phyloP scores from a whole-genome alignment of 2,113 vertebrate genomes.

The Hyaena hyaena region DNA sequence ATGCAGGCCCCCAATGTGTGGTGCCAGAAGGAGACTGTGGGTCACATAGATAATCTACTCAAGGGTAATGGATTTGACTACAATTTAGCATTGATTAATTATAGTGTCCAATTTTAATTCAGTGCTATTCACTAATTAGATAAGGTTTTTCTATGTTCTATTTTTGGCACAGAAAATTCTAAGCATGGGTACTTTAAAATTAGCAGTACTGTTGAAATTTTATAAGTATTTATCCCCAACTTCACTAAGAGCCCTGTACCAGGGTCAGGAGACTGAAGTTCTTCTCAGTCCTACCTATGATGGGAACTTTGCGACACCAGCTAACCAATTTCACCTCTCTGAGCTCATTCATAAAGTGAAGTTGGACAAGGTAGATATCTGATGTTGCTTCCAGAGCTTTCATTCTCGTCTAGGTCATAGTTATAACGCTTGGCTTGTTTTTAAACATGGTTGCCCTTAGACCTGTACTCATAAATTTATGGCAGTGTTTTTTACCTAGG shows the following conservation, averaged over 20 bases:
- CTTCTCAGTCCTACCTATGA: background rate
- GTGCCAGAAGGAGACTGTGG: conserved; percentile 76
- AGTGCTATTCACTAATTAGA: conserved; percentile 81
- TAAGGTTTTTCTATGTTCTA: conserved; percentile 76
- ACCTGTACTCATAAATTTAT: background rate
- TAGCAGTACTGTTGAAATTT: conserved; percentile 74
- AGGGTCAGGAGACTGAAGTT: conserved; percentile 19
- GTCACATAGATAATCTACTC: conserved; percentile 82
- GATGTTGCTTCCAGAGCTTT: background rate
- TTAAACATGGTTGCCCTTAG: background rate
- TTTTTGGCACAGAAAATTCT: conserved; percentile 79
- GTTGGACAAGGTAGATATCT: background rate
- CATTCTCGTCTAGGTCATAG: background rate
- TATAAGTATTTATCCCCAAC: conserved; percentile 62
- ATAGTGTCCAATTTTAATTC: conserved; percentile 82
- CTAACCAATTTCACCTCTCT: background rate
- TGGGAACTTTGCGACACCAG: background rate
- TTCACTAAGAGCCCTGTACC: conserved; percentile 28
- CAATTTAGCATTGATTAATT: conserved; percentile 84
- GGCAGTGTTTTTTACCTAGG: background rate
- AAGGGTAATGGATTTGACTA: conserved; percentile 83
- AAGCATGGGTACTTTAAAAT: conserved; percentile 78
- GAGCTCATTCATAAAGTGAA: background rate
- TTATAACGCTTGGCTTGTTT: background rate
- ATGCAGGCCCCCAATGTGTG: background rate